A percentile compares a stretch with the other conserved stretches of the same genome.
phyloP scores from a whole-genome alignment of 2,113 vertebrate species.

The Saiga tatarica region DNA sequence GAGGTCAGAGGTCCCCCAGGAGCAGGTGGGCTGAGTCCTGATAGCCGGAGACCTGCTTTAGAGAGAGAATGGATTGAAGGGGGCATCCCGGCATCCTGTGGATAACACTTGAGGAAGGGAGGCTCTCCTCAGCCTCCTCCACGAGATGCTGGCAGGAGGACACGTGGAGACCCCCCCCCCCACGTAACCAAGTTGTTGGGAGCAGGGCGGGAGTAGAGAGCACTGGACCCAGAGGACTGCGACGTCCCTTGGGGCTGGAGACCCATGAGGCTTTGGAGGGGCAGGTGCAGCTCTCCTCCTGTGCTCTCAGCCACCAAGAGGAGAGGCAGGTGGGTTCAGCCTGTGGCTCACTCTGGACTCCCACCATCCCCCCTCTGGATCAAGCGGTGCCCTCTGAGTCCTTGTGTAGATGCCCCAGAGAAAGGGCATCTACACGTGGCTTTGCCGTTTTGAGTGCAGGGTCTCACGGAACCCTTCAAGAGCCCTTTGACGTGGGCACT shows the following conservation, averaged over 20 bases:
- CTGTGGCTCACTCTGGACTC: not conserved
- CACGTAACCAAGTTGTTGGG: not conserved
- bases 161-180: too few relatives aligned
- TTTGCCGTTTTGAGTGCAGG: not conserved
- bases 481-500: too few relatives aligned
- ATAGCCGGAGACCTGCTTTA: not conserved
- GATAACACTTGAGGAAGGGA: not conserved
- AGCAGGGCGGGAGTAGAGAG: not conserved
- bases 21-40: not conserved
- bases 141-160: not conserved
- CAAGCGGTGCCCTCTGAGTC: not conserved
- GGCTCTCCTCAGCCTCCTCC: not conserved
- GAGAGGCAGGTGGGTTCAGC: not conserved
- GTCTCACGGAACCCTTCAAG: not conserved
- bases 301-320: not conserved
- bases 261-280: not conserved
- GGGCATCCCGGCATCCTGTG: not conserved
- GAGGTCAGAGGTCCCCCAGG: not conserved
- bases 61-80: not conserved
- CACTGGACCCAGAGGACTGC: fast-evolving
- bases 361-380: too few relatives aligned
- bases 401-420: not conserved
- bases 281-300: too few relatives aligned
- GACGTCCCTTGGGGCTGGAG: not conserved
- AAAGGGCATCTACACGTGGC: not conserved